phyloP scores from a whole-genome alignment of 2,113 vertebrate species.

The Triplophysa tibetana region DNA sequence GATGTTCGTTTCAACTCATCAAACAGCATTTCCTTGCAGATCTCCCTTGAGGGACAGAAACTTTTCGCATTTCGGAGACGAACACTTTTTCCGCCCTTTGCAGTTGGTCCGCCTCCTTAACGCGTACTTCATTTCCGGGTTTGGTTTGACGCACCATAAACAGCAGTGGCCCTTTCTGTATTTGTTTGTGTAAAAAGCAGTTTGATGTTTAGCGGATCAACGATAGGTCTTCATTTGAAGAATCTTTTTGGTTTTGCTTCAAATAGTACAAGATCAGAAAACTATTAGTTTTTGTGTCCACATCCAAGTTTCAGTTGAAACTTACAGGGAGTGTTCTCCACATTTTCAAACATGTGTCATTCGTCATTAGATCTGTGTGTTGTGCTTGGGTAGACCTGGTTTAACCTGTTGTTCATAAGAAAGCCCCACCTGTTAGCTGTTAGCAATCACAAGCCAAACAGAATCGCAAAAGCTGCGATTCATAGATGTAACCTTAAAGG shows the following conservation, averaged over 20 bases:
- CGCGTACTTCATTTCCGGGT: slow-evolving; percentile 69
- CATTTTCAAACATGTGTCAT: not conserved
- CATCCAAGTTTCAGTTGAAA: not conserved
- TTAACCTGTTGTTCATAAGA: slow-evolving; percentile 46
- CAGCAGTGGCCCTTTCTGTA: not conserved
- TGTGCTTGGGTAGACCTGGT: slow-evolving; percentile 13
- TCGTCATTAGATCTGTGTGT: slow-evolving; percentile 8
- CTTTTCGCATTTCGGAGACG: slow-evolving; percentile 6
- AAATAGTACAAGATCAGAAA: too few relatives aligned
- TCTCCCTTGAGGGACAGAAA: slow-evolving; percentile 26
- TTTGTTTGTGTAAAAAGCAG: not conserved
- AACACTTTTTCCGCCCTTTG: slow-evolving; percentile 32
- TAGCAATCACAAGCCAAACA: slow-evolving; percentile 10
- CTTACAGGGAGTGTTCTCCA: slow-evolving; percentile 13
- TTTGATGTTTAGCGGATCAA: too few relatives aligned
- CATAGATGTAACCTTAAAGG: not conserved
- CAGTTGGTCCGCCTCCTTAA: slow-evolving; percentile 40
- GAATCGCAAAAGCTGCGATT: not conserved
- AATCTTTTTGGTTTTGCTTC: too few relatives aligned
- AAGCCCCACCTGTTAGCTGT: slow-evolving; percentile 32
- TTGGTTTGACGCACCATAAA: not conserved
- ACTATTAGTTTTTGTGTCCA: not conserved
- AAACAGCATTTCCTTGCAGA: not conserved
- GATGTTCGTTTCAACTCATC: not conserved
- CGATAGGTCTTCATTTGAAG: too few relatives aligned